A percentile compares a stretch with the other conserved stretches of the same genome.
phyloP scores from a whole-genome alignment of 2,113 vertebrate genomes.

The Monopterus albus region DNA sequence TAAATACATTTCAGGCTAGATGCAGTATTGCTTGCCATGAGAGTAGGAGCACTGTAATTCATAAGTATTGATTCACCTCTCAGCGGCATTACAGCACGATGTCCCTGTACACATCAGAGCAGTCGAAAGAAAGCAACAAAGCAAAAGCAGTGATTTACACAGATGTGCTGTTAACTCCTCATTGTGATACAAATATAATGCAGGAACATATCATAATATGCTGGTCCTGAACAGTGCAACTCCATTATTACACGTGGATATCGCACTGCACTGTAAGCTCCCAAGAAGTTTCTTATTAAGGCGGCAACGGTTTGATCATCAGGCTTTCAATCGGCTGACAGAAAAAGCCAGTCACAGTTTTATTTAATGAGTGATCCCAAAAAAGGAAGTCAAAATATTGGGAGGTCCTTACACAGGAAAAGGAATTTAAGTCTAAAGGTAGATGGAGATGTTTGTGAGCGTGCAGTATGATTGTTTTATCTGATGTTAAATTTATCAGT shows the following conservation, averaged over 20 bases:
- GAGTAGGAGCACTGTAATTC: slow-evolving; percentile 55
- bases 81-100: slow-evolving; percentile 53
- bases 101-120: slow-evolving; percentile 30
- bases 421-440: not conserved
- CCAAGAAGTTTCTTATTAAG: too few relatives aligned
- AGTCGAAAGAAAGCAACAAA: slow-evolving; percentile 38
- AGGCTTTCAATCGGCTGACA: too few relatives aligned
- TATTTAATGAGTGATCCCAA: too few relatives aligned
- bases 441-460: not conserved
- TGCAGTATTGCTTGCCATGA: slow-evolving; percentile 35
- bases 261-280: slow-evolving; percentile 6
- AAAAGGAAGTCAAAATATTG: too few relatives aligned
- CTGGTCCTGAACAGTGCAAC: slow-evolving; percentile 11
- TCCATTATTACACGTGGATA: slow-evolving; percentile 15
- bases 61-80: slow-evolving; percentile 69
- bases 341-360: too few relatives aligned
- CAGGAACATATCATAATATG: slow-evolving; percentile 1
- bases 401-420: too few relatives aligned
- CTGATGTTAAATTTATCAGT: not conserved
- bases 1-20: slow-evolving; percentile 45
- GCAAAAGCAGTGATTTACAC: slow-evolving; percentile 19
- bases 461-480: not conserved
- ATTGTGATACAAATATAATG: slow-evolving; percentile 18
- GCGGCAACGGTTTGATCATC: too few relatives aligned
- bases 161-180: slow-evolving; percentile 11